phyloP scores from a whole-genome alignment of 2,113 vertebrate genomes.

The Verasper variegatus region DNA sequence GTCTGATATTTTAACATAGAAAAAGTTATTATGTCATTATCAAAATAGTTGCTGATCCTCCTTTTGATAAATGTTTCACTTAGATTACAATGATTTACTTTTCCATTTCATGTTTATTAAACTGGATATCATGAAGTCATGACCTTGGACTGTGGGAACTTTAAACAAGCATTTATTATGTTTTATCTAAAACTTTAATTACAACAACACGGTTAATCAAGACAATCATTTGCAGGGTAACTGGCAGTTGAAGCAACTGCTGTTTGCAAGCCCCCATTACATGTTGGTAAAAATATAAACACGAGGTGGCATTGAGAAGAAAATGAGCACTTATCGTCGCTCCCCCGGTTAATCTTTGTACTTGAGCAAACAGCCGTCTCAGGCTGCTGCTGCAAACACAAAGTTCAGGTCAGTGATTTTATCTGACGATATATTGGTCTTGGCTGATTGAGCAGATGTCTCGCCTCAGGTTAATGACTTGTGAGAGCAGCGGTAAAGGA shows the following conservation, averaged over 20 bases:
- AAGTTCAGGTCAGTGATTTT: conserved; percentile 64
- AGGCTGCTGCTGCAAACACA: conserved; percentile 47
- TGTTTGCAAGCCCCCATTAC: not conserved
- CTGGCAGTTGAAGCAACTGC: not conserved
- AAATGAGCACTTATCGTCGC: conserved; percentile 18
- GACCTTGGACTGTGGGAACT: not conserved
- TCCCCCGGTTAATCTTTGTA: conserved; percentile 47
- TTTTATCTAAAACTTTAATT: no score
- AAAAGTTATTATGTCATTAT: no score
- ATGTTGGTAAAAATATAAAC: not conserved
- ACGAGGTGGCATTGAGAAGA: not conserved
- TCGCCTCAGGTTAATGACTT: conserved; percentile 41
- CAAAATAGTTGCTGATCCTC: no score
- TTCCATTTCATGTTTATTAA: no score
- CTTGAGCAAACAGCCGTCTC: conserved; percentile 40
- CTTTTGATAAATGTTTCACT: no score
- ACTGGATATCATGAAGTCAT: not conserved
- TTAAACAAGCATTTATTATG: not conserved
- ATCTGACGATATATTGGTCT: conserved; percentile 69
- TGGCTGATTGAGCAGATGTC: conserved; percentile 56
- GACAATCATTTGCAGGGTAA: not conserved
- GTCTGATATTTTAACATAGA: no score
- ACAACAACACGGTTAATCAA: not conserved
- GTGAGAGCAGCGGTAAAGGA: conserved; percentile 24
- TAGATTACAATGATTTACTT: no score